Conservation (phyloP, 2,888 invertebrate genomes). For the Callimorpha dominula region DNA sequence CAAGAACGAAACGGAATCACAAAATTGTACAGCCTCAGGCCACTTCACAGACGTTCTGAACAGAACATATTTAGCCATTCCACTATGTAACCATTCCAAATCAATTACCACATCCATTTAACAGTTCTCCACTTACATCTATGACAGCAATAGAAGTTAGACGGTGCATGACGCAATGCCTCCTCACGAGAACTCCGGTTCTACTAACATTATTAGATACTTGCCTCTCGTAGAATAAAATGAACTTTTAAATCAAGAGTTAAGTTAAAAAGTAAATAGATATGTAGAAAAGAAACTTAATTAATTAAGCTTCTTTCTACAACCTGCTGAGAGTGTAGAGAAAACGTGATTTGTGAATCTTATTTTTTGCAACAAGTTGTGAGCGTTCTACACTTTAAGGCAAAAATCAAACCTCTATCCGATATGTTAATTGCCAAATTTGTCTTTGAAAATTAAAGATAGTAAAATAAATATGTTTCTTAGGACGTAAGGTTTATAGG, state of each 20-base stretch:
- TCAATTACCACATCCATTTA: constrained; percentile 32
- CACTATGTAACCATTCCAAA: neutral
- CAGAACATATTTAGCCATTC: too few species aligned
- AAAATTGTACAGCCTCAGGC: too few species aligned
- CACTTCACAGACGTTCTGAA: too few species aligned
- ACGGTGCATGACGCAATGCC: constrained; percentile 30
- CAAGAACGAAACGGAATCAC: too few species aligned
- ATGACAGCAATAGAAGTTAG: constrained; percentile 30
- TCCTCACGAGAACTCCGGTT: constrained; percentile 38
- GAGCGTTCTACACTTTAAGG: neutral
- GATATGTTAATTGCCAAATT: too few species aligned
- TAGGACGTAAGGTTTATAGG: too few species aligned
- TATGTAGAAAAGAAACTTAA: neutral
- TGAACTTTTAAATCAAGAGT: neutral
- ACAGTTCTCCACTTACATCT: neutral
- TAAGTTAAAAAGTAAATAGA: neutral
- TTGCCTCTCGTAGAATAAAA: constrained; percentile 12
- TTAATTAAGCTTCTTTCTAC: neutral
- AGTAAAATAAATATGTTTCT: too few species aligned
- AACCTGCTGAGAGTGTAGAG: neutral
- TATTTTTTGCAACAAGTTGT: neutral
- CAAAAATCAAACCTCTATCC: neutral
- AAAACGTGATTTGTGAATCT: neutral
- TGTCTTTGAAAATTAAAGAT: too few species aligned
- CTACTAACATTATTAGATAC: constrained; percentile 33